Evolutionary conservation across 2,888 invertebrate genomes (phyloP).

Genomic region (Megaustenia siamemsis): DNA sequence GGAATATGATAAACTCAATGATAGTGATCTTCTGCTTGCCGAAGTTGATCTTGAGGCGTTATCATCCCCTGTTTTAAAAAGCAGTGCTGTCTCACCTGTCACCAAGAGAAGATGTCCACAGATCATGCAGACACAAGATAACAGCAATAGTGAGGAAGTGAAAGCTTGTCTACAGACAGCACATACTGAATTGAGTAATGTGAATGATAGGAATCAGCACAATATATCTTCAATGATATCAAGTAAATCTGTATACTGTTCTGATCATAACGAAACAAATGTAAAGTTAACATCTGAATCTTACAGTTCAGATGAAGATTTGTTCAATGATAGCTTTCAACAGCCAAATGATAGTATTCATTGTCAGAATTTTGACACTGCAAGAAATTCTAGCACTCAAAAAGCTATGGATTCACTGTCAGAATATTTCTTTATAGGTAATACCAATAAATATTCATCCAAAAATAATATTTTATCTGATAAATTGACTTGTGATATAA

Average conservation of each 20-base stretch:
- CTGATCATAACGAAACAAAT: neutral
- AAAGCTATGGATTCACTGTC: neutral
- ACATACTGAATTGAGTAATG: neutral
- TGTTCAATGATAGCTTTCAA: conserved; percentile 15
- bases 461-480: neutral
- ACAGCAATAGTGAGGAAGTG: neutral
- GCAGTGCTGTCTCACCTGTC: neutral
- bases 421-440: conserved; percentile 25
- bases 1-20: conserved; percentile 39
- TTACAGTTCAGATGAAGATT: neutral
- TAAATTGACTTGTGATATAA: neutral
- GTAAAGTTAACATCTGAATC: neutral
- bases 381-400: neutral
- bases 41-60: conserved; percentile 20
- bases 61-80: neutral
- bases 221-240: neutral
- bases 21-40: conserved; percentile 44
- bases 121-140: neutral
- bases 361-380: neutral
- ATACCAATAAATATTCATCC: neutral
- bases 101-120: neutral
- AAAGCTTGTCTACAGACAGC: neutral
- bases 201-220: neutral
- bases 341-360: neutral
- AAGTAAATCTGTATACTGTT: neutral